Evolutionary conservation across 1,140 invertebrate species (phyloP), one percentile per base, ranked within the genome.

Genomic region (Drosophila littoralis): DNA sequence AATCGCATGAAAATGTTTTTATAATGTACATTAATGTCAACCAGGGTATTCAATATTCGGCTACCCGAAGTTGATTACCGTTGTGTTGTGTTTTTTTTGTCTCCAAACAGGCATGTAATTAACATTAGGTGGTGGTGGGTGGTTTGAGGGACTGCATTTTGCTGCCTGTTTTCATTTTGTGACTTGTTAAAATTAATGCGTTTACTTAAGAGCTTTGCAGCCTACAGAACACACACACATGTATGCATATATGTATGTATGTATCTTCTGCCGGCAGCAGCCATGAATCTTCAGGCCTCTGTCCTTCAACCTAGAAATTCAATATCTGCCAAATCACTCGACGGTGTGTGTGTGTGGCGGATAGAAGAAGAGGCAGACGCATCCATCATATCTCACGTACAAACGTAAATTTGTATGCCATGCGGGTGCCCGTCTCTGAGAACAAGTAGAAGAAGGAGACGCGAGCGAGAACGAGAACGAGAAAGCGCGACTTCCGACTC

Each of bases 361-460:
- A 36, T 57, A 46, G 68, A 28, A 42, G 51, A 51, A 35, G 35
- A 55, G n/a, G 15, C 33, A 54, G 51, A 36, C 51, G 52, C 15
- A 78, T 78, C 78, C 75, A 78, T 79, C 76, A 79, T 79, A 78
- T 73, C 76, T 73, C 76, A 79, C 76, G 77, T 77, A 77, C 64
- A 57, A 50, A 48, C 8, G 7, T 43, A 59, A 50, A 76, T 81
- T 79, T 68, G 43, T 79, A 74, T 79, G 76, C 76, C 13, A 79
- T 78, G 77, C 75, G 77, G 63, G 77, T 57, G 52, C 72, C 72
- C 15, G 2, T 51, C 55, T 33, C 17, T 59, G 36, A 10, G 38
- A 36, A 40, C 13, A 12, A 48, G 32, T 6, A 15, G 13, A 22
- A 35, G 55, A 40, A 17, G 9, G 28, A 28, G 22, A 3, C 22